These are phyloP conservation scores for Chrysolina oricalcia DNA, from an alignment of 2,888 invertebrate genomes.

Conservation along the genomic window DNA sequence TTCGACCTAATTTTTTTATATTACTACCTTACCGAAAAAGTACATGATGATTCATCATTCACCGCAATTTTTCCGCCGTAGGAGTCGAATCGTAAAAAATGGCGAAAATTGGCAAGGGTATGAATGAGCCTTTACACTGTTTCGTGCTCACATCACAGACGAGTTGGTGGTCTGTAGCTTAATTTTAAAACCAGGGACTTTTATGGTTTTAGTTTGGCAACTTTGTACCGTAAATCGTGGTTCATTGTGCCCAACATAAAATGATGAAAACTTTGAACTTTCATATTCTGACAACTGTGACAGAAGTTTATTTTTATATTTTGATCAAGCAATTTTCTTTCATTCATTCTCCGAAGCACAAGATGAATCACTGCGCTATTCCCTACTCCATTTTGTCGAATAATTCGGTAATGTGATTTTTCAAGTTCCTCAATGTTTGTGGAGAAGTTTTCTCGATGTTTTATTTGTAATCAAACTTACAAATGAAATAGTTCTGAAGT, in stretches of 20 bases:
- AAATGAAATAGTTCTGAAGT: neutral
- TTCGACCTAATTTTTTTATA: no score
- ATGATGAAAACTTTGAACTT: neutral
- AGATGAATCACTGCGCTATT: constrained; percentile 10
- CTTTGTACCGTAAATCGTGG: neutral
- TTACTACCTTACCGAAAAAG: no score
- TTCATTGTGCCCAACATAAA: neutral
- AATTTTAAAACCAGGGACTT: neutral
- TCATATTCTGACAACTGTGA: neutral
- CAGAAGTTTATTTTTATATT: constrained; percentile 12
- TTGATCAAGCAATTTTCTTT: neutral
- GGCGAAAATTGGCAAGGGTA: no score
- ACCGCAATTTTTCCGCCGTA: no score
- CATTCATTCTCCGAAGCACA: neutral
- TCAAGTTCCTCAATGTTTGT: constrained; percentile 2
- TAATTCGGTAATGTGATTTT: constrained; percentile 5
- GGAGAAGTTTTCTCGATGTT: constrained; percentile 8
- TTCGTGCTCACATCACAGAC: no score
- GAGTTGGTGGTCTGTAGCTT: neutral
- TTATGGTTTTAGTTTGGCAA: neutral
- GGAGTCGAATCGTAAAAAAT: no score
- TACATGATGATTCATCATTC: no score
- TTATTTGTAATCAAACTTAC: constrained; percentile 20
- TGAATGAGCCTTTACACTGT: no score
- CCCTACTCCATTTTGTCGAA: neutral